These are phyloP conservation scores for Redunca redunca DNA, from an alignment of 2,113 vertebrate genomes.

Conservation along the genomic window DNA sequence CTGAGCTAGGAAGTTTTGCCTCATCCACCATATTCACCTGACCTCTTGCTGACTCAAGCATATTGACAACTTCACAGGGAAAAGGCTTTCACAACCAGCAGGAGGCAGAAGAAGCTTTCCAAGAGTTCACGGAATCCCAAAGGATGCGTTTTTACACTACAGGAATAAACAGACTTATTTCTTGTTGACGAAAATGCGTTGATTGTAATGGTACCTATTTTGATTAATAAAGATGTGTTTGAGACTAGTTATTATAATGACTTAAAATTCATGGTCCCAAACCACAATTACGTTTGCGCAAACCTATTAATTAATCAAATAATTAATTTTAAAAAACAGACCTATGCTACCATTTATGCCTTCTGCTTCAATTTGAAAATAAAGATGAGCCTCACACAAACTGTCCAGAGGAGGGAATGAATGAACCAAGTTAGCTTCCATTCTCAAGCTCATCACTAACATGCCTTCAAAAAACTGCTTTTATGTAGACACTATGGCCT, in stretches of 20 bases:
- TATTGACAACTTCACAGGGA: not conserved
- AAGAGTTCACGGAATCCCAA: not conserved
- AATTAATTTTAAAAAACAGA: not conserved
- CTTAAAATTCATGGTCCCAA: not conserved
- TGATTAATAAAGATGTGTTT: not conserved
- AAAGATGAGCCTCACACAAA: not conserved
- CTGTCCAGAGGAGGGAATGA: not conserved
- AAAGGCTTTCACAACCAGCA: not conserved
- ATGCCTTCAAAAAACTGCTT: not conserved
- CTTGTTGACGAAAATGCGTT: not conserved
- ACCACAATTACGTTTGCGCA: not conserved
- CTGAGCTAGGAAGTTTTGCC: not conserved
- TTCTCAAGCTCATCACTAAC: not conserved
- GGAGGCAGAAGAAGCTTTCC: not conserved
- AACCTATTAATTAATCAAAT: not conserved
- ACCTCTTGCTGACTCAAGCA: not conserved
- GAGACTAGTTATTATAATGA: not conserved
- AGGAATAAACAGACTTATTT: not conserved
- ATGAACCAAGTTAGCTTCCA: not conserved
- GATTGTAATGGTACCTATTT: not conserved
- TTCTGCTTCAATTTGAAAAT: slow-evolving; percentile 7
- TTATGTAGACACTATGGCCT: not conserved
- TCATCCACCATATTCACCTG: not conserved
- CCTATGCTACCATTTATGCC: not conserved
- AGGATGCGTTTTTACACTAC: not conserved